Base-by-base conservation (phyloP, 2,888 invertebrate genomes). In the Bhutanitis thaidina region DNA sequence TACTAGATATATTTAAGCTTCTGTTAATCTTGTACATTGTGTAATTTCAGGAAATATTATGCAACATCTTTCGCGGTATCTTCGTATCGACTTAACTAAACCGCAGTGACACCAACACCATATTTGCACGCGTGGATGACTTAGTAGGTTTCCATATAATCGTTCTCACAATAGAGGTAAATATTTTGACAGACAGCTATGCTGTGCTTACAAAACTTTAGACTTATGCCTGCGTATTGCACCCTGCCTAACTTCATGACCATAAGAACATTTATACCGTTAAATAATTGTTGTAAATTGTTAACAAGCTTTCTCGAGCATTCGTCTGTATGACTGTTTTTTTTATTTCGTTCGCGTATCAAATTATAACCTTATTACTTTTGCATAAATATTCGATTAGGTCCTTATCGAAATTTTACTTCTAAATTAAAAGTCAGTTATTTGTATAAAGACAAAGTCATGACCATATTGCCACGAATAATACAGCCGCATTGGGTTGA, bases 101-200 rank as follows among this genome's bases (percentile, higher is more conserved):
- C 62, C 62, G 53, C 61, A 61, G 55, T 52, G 56, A 58, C 61
- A 61, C 60, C 58, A 66, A 61, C 58, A 51, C 52, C 56, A 53
- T 49, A 52, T 57, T 57, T 54, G 54, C 56, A 62, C 55, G 52
- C 59, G 63, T 63, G 61, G 60, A 54, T 57, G 61, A 60, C 68
- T 70, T 69, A 65, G 55, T 53, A 61, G 55, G 54, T 60, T 72
- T 70, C 69, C 56, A 61, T 62, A 67, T 67, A 71, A 70, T 65
- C 54, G 60, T 63, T 65, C 59, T 60, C 58, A 62, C 58, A 62
- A 62, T 59, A 43, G n/a, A 29, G 4, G 43, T 52, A 53, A 59
- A 58, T 43, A 55, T 56, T 61, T 55, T 50, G 47, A 46, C 41
- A 41, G 20, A 7, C 10, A 30, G 39, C 43, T 13, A 43, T n/a